phyloP scores from a whole-genome alignment of 1,140 invertebrate genomes.

The Listronotus oregonensis region DNA sequence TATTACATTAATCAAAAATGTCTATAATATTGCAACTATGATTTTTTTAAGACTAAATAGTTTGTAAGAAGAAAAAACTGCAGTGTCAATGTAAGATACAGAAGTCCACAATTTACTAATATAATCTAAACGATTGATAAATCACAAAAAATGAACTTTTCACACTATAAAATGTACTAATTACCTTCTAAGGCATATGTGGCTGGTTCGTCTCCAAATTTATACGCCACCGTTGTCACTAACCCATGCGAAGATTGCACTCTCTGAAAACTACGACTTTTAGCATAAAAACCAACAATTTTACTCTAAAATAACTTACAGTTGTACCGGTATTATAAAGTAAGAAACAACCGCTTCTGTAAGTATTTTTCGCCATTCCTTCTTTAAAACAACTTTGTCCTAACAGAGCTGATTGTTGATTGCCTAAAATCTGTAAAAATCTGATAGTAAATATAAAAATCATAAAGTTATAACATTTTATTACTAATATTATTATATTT shows the following conservation, averaged over 20 bases:
- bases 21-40: no score
- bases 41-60: no score
- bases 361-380: slow-evolving; percentile 93
- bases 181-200: slow-evolving; percentile 89
- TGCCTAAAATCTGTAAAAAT: slow-evolving; percentile 68
- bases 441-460: background rate
- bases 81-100: no score
- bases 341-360: slow-evolving; percentile 95
- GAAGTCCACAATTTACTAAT: no score
- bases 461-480: no score
- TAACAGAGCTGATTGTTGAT: slow-evolving; percentile 92
- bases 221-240: slow-evolving; percentile 93
- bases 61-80: no score
- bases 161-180: background rate
- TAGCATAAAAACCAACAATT: background rate
- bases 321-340: slow-evolving; percentile 91
- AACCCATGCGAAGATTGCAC: slow-evolving; percentile 88
- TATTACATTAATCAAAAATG: no score
- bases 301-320: slow-evolving; percentile 56
- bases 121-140: no score
- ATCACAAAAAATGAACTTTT: no score
- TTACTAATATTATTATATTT: no score
- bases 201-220: slow-evolving; percentile 78
- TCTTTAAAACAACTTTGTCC: slow-evolving; percentile 92
- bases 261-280: slow-evolving; percentile 59